Percentiles rank a stretch among this genome's conserved stretches.
These are phyloP conservation scores for Troides oblongomaculatus DNA, from an alignment of 2,888 invertebrate species.

Conservation along the genomic window DNA sequence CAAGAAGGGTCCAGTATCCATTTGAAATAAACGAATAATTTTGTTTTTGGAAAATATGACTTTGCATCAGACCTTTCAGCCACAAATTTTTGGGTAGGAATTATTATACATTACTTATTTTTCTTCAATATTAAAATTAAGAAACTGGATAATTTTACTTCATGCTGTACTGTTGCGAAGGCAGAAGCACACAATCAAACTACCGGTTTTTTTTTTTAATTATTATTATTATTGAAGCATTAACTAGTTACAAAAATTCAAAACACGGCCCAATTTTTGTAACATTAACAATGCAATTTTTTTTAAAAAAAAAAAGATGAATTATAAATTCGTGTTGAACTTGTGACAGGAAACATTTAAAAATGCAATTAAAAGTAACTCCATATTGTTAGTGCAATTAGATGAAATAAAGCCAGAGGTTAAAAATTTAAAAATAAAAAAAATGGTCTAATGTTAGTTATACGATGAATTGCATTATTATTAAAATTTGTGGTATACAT, in stretches of 20 bases:
- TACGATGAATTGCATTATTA: neutral
- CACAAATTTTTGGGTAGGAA: no score
- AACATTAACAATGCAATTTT: neutral
- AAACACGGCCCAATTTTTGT: neutral
- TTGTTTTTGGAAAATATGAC: no score
- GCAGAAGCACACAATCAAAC: neutral
- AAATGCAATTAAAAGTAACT: constrained; percentile 4
- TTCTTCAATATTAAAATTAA: neutral
- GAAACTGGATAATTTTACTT: neutral
- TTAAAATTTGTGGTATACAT: neutral
- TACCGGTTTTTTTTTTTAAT: neutral
- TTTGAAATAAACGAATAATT: no score
- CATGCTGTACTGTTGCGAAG: neutral
- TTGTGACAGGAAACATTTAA: constrained; percentile 15
- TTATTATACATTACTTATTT: no score
- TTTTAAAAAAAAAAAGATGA: neutral
- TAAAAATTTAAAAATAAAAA: neutral
- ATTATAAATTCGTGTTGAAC: neutral
- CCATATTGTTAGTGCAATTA: constrained; percentile 19
- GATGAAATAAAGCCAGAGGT: neutral
- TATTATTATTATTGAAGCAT: neutral
- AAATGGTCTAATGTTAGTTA: neutral
- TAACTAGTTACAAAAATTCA: constrained; percentile 32
- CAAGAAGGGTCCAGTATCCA: no score
- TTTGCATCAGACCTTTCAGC: no score